Evolutionary conservation across 2,113 vertebrate species (phyloP).

Genomic region (Notothenia rossii): DNA sequence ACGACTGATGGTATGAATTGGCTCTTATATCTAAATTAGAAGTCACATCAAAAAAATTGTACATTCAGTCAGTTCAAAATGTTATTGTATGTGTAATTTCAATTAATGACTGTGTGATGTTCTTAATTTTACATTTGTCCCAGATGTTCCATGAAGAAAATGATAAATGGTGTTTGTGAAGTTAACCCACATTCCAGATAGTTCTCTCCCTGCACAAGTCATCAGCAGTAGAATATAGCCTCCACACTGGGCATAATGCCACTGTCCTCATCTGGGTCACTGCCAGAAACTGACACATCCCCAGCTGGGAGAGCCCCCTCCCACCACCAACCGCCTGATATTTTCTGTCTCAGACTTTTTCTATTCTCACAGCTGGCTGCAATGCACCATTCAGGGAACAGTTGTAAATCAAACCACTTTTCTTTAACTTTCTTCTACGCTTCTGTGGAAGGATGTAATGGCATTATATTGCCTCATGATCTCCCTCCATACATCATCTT

Average conservation of each 20-base stretch:
- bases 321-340: neutral
- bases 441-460: slow-evolving; percentile 30
- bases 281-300: slow-evolving; percentile 51
- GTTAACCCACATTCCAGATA: neutral
- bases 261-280: slow-evolving; percentile 45
- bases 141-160: slow-evolving; percentile 1
- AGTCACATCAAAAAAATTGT: no score
- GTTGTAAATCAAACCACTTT: slow-evolving; percentile 46
- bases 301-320: slow-evolving; percentile 16
- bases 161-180: neutral
- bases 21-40: no score
- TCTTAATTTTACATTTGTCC: slow-evolving; percentile 1
- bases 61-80: neutral
- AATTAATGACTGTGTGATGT: neutral
- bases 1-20: no score
- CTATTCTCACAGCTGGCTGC: slow-evolving; percentile 34
- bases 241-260: slow-evolving; percentile 17
- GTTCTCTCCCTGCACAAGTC: slow-evolving; percentile 26
- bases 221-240: neutral
- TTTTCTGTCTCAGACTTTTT: slow-evolving; percentile 38
- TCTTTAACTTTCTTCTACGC: slow-evolving; percentile 24
- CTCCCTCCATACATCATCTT: slow-evolving; percentile 43
- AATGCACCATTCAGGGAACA: slow-evolving; percentile 45
- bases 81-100: slow-evolving; percentile 9
- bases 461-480: slow-evolving; percentile 38